Conservation (phyloP, 2,888 invertebrate genomes). For the Hoplodrina blanda region DNA sequence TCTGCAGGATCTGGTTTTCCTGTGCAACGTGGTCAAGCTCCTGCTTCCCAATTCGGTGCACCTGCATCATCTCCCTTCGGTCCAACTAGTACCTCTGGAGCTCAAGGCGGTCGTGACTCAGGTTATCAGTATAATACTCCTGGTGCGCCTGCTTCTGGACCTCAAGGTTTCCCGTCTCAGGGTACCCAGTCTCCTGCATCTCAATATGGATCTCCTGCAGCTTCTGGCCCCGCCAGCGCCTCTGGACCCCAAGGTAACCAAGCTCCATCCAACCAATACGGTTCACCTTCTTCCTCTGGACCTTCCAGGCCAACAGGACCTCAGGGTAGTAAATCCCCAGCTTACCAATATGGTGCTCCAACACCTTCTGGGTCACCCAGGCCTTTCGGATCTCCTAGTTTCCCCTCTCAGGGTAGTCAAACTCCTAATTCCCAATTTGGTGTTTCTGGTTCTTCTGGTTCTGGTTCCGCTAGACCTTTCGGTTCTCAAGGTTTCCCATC, state of each 20-base stretch:
- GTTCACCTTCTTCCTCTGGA: conserved; percentile 29
- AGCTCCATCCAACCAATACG: conserved; percentile 33
- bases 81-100: conserved; percentile 10
- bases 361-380: conserved; percentile 31
- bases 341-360: conserved; percentile 40
- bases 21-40: conserved; percentile 10
- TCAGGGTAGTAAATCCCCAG: conserved; percentile 25
- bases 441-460: conserved; percentile 22
- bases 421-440: conserved; percentile 39
- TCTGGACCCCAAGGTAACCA: conserved; percentile 29
- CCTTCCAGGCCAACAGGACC: conserved; percentile 28
- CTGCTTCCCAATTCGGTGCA: conserved; percentile 24
- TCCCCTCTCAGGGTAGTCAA: conserved; percentile 33
- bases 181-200: conserved; percentile 10
- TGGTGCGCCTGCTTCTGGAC: conserved; percentile 33
- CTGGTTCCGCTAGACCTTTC: conserved; percentile 18
- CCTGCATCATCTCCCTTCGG: conserved; percentile 24
- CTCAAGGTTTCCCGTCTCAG: conserved; percentile 39
- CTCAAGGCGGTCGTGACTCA: conserved; percentile 30
- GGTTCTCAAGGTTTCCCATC: conserved; percentile 57
- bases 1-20: conserved; percentile 13
- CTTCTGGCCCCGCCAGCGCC: conserved; percentile 16
- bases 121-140: conserved; percentile 54
- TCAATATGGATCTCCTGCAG: conserved; percentile 27
- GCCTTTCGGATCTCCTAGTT: conserved; percentile 25